Base-by-base conservation (phyloP, 2,888 invertebrate species). In the Hanleya hanleyi region DNA sequence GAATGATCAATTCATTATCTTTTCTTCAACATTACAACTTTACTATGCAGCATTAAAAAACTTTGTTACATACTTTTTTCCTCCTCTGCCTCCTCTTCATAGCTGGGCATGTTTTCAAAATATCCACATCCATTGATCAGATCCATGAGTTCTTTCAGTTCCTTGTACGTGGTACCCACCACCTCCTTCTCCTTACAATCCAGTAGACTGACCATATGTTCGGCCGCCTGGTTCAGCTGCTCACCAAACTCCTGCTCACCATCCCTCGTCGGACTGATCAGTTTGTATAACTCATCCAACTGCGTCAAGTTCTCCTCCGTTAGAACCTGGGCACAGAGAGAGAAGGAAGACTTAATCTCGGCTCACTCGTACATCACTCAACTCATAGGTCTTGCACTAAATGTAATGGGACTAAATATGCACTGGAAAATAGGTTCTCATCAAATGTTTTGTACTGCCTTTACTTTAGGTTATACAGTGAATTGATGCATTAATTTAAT, bases 171-270 rank as follows among this genome's bases (percentile, higher is more conserved):
- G 93, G 76, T 89, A 62, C 96, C 96, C 64, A 94, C 93, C 50
- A 95, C 93, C 83, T 96, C 95, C 87, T 96, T 95, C 33, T 94
- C 94, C 86, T 95, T 95, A 3, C 95, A 96, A 87, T 97, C 97
- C 74, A 96, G 93, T 36, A 96, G 94, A 73, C 94, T 93, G 69
- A 95, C 93, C 77, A 96, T 93, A 89, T 96, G 96, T 88, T 97
- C 97, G 5, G 97, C 95, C 9, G 96, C 95, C 82, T 94, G 94
- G 74, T 93, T 93, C 33, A 95, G 92, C 87, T 95, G 94, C 76
- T 90, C 89, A 76, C 89, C 72, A 41, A 82, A 85, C n/a, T 83
- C 76, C 3, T 75, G 72, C 77, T 94, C 94, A 70, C 94, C 94
- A 26, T 89, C 88, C 62, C 90, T 79, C 15, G 89, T 83, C 29